A percentile compares a stretch with the other conserved stretches of the same genome.
Evolutionary conservation across 2,113 vertebrate species (phyloP).

Genomic region (Sapayoa aenigma): DNA sequence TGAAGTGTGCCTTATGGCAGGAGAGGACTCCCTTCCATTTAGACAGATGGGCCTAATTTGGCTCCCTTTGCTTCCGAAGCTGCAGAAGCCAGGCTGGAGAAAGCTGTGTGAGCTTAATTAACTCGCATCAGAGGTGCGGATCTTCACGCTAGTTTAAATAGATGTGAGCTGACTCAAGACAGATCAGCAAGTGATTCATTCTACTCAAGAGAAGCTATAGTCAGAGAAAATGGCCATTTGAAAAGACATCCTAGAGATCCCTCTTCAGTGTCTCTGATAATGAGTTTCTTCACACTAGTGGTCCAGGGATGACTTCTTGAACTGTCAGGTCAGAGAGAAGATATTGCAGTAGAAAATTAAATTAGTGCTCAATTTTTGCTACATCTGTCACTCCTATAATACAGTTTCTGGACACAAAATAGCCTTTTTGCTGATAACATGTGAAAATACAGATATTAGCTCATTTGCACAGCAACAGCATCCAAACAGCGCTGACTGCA

Average conservation of each 20-base stretch:
- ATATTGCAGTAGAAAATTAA: not conserved
- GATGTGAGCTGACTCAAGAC: constrained; percentile 42
- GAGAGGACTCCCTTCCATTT: constrained; percentile 43
- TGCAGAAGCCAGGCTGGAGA: constrained; percentile 30
- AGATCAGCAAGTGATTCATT: constrained; percentile 4
- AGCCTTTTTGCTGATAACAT: not conserved
- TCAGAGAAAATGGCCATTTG: not conserved
- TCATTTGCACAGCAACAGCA: not conserved
- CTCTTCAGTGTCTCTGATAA: not conserved
- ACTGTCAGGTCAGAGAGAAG: not conserved
- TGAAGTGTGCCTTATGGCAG: not conserved
- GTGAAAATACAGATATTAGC: not conserved
- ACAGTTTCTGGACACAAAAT: not conserved
- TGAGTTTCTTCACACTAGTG: not conserved
- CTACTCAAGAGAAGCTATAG: not conserved
- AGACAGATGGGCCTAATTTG: constrained; percentile 72
- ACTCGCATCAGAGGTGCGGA: constrained; percentile 67
- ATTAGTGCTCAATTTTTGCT: not conserved
- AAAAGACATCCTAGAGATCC: not conserved
- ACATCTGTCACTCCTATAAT: not conserved
- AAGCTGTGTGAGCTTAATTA: constrained; percentile 65
- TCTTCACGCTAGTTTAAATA: constrained; percentile 50
- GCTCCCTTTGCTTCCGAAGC: constrained; percentile 15
- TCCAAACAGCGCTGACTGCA: not conserved
- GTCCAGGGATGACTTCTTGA: not conserved